Evolutionary conservation across 2,888 invertebrate species (phyloP), one percentile per base, ranked within the genome.

Genomic region (Agapostemon virescens): DNA sequence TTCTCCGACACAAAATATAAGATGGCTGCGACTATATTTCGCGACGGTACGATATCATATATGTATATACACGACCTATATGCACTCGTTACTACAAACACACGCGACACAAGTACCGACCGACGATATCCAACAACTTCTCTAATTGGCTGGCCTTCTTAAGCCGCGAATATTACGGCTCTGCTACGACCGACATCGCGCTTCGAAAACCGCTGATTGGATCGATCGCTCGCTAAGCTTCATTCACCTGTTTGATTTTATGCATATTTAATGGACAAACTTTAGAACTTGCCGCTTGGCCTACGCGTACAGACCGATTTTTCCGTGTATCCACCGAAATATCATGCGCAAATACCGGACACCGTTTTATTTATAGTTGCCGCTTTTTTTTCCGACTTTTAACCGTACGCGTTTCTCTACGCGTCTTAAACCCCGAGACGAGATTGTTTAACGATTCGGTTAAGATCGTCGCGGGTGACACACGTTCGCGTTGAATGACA

Each of bases 1-100:
- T 92, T 92, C 92, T 92, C 89, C 90, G 91, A 93, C 92, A 91
- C 92, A 92, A 93, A 93, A 93, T 93, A 93, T 92, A 93, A 93
- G 92, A 93, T 93, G 92, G 92, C 92, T 92, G 92, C 92, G 90
- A 89, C 91, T 91, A 91, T 91, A 91, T 91, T 89, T 88, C 87
- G 77, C 87, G 87, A 87, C 86, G 75, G 77, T 79, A 26, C 26
- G 55, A 55, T 55, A 55, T 55, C 26, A 55, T 55, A 30, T 55
- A 55, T 42, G 42, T 42, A 42, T 26, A 55, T 55, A 55, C 26
- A 55, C 55, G 84, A 87, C 83, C 81, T 81, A 85, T 75, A 88
- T 81, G 70, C 75, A 73, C 81, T 61, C 68, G 70, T n/a, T n/a
- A n/a, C n/a, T 61, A 87, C 82, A 70, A 68, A 71, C 77, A 78